Conservation (phyloP, 2,888 invertebrate species). For the Scrobipalpa costella region DNA sequence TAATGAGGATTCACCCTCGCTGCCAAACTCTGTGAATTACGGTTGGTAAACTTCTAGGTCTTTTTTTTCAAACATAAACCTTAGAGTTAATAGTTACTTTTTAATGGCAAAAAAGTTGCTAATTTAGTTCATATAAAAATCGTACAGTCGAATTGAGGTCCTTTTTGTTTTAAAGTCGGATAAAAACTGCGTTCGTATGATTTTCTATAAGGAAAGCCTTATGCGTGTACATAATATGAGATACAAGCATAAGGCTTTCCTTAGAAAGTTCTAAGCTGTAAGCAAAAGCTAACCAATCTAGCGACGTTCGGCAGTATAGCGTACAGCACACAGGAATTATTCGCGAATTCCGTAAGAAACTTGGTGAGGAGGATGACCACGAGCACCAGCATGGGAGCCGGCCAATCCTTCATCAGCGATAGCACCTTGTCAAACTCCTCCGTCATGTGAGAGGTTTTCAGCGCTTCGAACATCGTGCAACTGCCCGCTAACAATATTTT, state of each 20-base stretch:
- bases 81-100: too few species aligned
- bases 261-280: too few species aligned
- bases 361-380: constrained; percentile 56
- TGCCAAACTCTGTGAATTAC: constrained; percentile 46
- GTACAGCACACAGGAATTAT: constrained; percentile 49
- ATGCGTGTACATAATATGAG: too few species aligned
- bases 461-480: constrained; percentile 31
- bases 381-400: constrained; percentile 46
- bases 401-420: constrained; percentile 46
- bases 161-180: too few species aligned
- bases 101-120: too few species aligned
- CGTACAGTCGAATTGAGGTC: too few species aligned
- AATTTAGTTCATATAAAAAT: too few species aligned
- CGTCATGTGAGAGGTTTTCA: constrained; percentile 49
- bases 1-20: constrained; percentile 58
- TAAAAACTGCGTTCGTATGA: too few species aligned
- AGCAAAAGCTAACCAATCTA: constrained; percentile 47
- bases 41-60: background rate
- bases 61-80: too few species aligned
- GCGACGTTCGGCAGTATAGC: constrained; percentile 54
- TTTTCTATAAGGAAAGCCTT: too few species aligned
- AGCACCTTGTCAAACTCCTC: constrained; percentile 53
- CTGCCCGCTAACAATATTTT: constrained; percentile 47
- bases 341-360: constrained; percentile 56
- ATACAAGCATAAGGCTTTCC: too few species aligned